phyloP scores from a whole-genome alignment of 2,113 vertebrate genomes.

The Eretmochelys imbricata region DNA sequence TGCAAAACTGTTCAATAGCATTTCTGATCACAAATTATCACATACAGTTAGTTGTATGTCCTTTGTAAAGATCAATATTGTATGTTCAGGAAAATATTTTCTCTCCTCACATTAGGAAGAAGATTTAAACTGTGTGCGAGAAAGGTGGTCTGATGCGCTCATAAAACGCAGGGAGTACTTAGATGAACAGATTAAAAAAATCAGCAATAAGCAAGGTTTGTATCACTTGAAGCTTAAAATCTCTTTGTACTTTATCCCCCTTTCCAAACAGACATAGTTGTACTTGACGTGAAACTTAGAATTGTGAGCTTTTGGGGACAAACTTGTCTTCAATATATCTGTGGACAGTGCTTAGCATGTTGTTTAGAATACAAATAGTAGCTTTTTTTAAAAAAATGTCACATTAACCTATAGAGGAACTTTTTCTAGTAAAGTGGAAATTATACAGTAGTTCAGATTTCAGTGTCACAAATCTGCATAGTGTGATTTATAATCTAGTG shows the following conservation, averaged over 20 bases:
- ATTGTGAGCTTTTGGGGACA: neutral
- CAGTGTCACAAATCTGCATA: neutral
- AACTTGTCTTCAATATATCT: neutral
- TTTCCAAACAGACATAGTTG: neutral
- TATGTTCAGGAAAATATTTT: conserved; percentile 5
- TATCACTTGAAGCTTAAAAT: neutral
- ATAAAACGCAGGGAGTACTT: conserved; percentile 96
- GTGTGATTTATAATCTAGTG: neutral
- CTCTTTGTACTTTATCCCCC: neutral
- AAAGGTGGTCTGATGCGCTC: conserved; percentile 95
- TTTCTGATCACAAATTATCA: conserved; percentile 44
- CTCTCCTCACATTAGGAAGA: conserved; percentile 85
- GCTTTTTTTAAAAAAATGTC: neutral
- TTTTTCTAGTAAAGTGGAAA: neutral
- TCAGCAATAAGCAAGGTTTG: conserved; percentile 94
- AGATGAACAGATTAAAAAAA: conserved; percentile 97
- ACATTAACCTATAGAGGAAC: neutral
- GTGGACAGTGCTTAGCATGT: neutral
- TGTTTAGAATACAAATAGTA: neutral
- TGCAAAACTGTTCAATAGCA: conserved; percentile 59
- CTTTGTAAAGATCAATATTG: neutral
- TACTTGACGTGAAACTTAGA: neutral
- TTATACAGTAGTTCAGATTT: neutral
- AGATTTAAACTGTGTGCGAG: conserved; percentile 94
- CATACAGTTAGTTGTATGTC: neutral